Conservation (phyloP, 37 sponge, comb jelly and placozoan species). For the Bolinopsis microptera region DNA sequence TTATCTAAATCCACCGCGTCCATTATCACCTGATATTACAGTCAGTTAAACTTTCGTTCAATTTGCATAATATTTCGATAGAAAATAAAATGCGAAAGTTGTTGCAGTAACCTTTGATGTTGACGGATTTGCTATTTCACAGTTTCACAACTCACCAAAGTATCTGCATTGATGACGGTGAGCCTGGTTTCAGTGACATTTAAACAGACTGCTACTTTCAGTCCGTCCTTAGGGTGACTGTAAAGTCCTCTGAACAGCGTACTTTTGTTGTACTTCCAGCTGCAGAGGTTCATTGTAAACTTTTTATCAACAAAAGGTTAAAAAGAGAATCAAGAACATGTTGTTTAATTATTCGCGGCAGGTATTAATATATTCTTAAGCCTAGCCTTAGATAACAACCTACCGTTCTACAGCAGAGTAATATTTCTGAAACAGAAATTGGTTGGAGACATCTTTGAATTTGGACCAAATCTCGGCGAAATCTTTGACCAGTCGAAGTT, state of each 20-base stretch:
- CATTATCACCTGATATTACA: constrained; percentile 35
- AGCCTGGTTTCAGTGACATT: constrained; percentile 42
- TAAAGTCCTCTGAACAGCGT: constrained; percentile 49
- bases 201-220: constrained; percentile 32
- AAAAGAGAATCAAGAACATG: too few species aligned
- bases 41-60: too few species aligned
- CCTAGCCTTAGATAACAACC: too few species aligned
- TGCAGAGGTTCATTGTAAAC: neutral
- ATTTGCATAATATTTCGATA: too few species aligned
- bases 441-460: neutral
- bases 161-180: constrained; percentile 35
- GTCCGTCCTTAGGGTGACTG: constrained; percentile 44
- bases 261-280: constrained; percentile 62
- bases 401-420: constrained; percentile 36
- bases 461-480: constrained; percentile 57
- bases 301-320: too few species aligned
- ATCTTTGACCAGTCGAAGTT: neutral
- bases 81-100: too few species aligned
- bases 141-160: constrained; percentile 20
- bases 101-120: too few species aligned
- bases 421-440: constrained; percentile 25
- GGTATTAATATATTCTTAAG: too few species aligned
- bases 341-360: too few species aligned
- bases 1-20: constrained; percentile 49
- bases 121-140: neutral